Evolutionary conservation across 35 echinoderm and acorn worm species (phyloP).

Genomic region (Lytechinus pictus): DNA sequence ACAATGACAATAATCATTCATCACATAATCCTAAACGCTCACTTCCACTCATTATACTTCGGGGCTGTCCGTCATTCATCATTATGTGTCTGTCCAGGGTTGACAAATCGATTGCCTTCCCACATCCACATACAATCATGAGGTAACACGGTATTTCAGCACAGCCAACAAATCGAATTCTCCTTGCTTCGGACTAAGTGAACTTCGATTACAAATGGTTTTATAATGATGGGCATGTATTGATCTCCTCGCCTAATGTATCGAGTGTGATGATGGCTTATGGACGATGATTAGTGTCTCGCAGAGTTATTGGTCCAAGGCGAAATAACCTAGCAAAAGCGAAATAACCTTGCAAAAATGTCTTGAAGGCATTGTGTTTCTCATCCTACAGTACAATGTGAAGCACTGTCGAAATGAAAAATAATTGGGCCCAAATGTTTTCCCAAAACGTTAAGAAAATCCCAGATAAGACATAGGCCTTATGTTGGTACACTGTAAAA

Average conservation of each 20-base stretch:
- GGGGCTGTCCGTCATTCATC: slow-evolving; percentile 4
- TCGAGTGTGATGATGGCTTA: background rate
- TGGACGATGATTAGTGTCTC: background rate
- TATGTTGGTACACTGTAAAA: too few relatives aligned
- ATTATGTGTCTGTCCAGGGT: slow-evolving; percentile 33
- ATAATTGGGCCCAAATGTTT: background rate
- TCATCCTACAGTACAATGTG: background rate
- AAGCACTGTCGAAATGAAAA: too few relatives aligned
- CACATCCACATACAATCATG: slow-evolving; percentile 30
- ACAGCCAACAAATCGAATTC: slow-evolving; percentile 48
- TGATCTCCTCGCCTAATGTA: background rate
- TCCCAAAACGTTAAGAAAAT: background rate
- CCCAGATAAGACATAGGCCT: background rate
- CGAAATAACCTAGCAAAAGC: background rate
- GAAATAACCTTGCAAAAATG: background rate
- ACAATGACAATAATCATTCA: background rate
- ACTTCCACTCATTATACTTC: background rate
- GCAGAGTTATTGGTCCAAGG: background rate
- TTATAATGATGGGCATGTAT: slow-evolving; percentile 49
- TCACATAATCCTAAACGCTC: background rate
- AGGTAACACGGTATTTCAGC: slow-evolving; percentile 25
- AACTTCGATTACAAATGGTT: slow-evolving; percentile 44
- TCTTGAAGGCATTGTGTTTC: background rate
- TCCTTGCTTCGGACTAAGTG: background rate
- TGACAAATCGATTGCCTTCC: slow-evolving; percentile 15